A percentile compares a stretch with the other conserved stretches of the same genome.
phyloP scores from a whole-genome alignment of 2,797 vertebrate genomes.

The Oryzias sinensis region DNA sequence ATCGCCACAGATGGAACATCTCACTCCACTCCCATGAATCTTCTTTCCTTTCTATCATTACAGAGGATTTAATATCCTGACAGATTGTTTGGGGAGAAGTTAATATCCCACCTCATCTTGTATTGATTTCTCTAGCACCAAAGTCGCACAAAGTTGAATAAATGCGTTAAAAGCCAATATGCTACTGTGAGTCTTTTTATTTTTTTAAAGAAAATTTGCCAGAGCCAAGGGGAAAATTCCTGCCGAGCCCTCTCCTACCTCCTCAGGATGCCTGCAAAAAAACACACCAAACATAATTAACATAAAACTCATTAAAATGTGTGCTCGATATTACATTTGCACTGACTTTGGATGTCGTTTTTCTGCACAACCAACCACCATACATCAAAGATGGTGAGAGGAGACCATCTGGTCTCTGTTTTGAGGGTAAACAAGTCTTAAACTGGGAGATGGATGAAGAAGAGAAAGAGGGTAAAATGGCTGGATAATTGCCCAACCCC shows the following conservation, averaged over 20 bases:
- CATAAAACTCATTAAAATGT: constrained; percentile 69
- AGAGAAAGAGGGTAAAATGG: constrained; percentile 22
- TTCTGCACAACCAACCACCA: constrained; percentile 46
- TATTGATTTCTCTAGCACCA: constrained; percentile 52
- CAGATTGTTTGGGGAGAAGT: constrained; percentile 37
- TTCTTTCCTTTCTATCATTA: constrained; percentile 38
- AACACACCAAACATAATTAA: constrained; percentile 46
- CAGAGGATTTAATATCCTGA: constrained; percentile 48
- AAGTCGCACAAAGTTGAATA: constrained; percentile 37
- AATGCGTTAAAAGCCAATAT: constrained; percentile 48
- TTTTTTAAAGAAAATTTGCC: constrained; percentile 26
- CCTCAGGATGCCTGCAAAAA: constrained; percentile 36
- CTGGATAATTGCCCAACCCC: constrained; percentile 42
- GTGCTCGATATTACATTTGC: constrained; percentile 28
- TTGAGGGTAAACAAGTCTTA: constrained; percentile 59
- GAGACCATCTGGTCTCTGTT: constrained; percentile 53
- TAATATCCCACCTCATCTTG: constrained; percentile 40
- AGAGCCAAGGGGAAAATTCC: constrained; percentile 17
- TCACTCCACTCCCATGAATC: constrained; percentile 40
- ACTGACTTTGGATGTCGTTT: constrained; percentile 42
- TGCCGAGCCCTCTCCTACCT: constrained; percentile 4
- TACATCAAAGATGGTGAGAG: constrained; percentile 56
- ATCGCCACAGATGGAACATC: neutral
- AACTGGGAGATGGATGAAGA: constrained; percentile 23
- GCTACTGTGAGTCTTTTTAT: constrained; percentile 29